Conservation (phyloP, 2,113 vertebrate genomes). For the Camelus dromedarius region DNA sequence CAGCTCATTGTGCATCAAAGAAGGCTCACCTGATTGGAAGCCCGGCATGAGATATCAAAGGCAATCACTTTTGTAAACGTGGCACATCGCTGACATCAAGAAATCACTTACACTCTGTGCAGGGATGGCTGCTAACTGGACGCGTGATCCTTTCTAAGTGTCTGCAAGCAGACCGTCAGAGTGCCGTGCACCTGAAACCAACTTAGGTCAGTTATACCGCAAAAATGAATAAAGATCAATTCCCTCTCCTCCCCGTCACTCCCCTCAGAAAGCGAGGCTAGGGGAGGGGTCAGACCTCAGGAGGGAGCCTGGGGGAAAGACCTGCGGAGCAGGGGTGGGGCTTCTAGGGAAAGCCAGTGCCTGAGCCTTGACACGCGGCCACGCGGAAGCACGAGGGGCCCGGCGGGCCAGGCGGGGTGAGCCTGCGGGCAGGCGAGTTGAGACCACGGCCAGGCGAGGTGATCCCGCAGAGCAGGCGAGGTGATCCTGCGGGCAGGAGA, state of each 20-base stretch:
- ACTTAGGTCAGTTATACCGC: not conserved
- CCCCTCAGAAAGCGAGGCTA: not conserved
- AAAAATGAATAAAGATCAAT: not conserved
- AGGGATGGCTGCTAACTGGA: not conserved
- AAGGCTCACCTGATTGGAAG: not conserved
- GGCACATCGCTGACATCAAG: fast-evolving
- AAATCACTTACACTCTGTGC: not conserved
- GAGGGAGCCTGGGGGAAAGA: too few relatives aligned
- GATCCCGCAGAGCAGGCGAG: fast-evolving
- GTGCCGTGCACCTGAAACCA: not conserved
- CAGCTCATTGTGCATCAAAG: fast-evolving
- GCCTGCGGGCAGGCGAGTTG: too few relatives aligned
- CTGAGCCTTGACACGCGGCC: fast-evolving
- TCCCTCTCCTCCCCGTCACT: not conserved
- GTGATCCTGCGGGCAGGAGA: too few relatives aligned
- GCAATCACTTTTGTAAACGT: fast-evolving
- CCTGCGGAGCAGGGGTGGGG: too few relatives aligned
- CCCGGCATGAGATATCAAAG: fast-evolving
- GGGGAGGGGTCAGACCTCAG: not conserved
- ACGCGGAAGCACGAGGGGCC: fast-evolving
- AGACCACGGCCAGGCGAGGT: too few relatives aligned
- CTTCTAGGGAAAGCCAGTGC: not conserved
- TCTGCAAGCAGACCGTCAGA: too few relatives aligned
- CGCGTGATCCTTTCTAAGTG: not conserved
- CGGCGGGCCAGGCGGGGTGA: fast-evolving